Base-by-base conservation (phyloP, 2,113 vertebrate genomes). In the Condylura cristata region DNA sequence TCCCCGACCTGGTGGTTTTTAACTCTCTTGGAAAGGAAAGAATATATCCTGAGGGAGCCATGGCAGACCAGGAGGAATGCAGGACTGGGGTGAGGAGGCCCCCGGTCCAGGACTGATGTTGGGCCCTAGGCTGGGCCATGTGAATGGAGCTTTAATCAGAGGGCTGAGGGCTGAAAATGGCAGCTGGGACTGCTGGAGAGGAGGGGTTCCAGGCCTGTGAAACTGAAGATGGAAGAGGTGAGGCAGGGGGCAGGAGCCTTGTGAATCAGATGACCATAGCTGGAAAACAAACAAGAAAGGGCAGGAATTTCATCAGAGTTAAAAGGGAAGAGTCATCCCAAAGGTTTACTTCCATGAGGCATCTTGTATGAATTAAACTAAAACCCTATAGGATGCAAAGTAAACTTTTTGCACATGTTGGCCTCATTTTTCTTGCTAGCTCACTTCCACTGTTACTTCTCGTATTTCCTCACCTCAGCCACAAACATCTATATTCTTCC, bases 81-180 rank as follows among this genome's bases (percentile, higher is more conserved):
- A 88, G 56, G 60, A 26, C 34, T 4, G 0, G 65, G 44, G 13
- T 18, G 17, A 6, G 20, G 53, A 6, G 53, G 48, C 3, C n/a
- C 28, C 41, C 9, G 2, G 13, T 3, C 7, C 3, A 0, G 71
- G 75, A 30, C 20, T 34, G 8, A 16, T 26, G 30, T 5, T 20
- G 39, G 28, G 60, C 71, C 18, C 26, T 30, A 28, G 37, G 58
- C 48, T 63, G n/a, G 22, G 41, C n/a, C 71, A 34, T 22, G 30
- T 10, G 28, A 20, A 16, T 6, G 44, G 68, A 90, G 7, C 16
- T 8, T 7, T 12, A 16, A 13, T 16, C 3, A 2, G 56, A 53
- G 9, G 1, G 2, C 22, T 26, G 17, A 1, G 22, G 2, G 0
- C 22, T 8, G 56, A 65, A 22, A 41, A 22, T 30, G 51, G n/a